Evolutionary conservation across 2,113 vertebrate species (phyloP), one percentile per base, ranked within the genome.

Genomic region (Coracopsis vasa): DNA sequence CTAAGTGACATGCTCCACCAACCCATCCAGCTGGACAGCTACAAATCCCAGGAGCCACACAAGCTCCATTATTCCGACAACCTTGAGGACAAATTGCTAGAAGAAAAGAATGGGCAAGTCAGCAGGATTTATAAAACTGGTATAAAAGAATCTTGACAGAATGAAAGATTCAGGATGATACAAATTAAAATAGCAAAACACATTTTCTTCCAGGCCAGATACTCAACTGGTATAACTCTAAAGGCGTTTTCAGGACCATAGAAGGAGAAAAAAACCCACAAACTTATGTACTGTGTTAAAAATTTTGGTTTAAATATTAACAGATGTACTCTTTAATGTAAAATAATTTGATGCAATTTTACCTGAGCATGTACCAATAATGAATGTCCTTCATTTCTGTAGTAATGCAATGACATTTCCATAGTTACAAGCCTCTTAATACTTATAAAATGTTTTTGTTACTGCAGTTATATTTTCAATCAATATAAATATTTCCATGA

Each of bases 1-100:
- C 98, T n/a, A 97, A 98, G 86, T 99, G 98, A 92, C 98, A 99
- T 50, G 98, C 98, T 21, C 98, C 98, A 27, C 98, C 98, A 5
- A 99, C 89, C 98, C 98, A 99, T 83, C 98, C 98, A 56, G 98
- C 98, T 15, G 92, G 97, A 97, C 99, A 99, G 98, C 98, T 99
- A 96, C 98, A 99, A 98, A 99, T 98, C 97, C 98, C 99, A 85
- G 98, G 98, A 89, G 98, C 98, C 96, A 99, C 97, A 77, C 98
- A 99, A 94, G 97, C 86, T 20, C 98, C 98, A 29, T 98, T 98
- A 80, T 98, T 99, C 54, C 91, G 96, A 56, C 98, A 99, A 90
- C 98, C 98, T 85, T 99, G 98, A 33, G 98, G 98, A 97, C 98
- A 99, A 87, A 98, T 98, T 20, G 98, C 98, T 99, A 95, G 37